These are phyloP conservation scores for Megalopta genalis DNA, from an alignment of 1,140 invertebrate genomes.

Conservation along the genomic window DNA sequence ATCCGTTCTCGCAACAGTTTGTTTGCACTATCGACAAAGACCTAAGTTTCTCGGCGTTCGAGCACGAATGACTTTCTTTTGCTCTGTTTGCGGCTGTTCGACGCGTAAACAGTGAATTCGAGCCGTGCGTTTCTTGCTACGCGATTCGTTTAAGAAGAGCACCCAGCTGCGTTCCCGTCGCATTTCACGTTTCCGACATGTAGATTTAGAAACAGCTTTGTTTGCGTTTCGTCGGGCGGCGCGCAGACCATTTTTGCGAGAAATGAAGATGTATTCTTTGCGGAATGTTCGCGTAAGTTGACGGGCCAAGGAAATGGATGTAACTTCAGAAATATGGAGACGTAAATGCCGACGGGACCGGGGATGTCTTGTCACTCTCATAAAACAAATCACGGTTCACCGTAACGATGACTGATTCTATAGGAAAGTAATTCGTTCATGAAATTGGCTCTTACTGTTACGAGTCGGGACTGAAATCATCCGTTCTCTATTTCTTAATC, in stretches of 20 bases:
- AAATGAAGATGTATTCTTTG: background rate
- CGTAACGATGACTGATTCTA: too few relatives aligned
- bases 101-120: constrained; percentile 18
- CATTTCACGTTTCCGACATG: background rate
- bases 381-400: too few relatives aligned
- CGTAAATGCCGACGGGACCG: too few relatives aligned
- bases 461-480: too few relatives aligned
- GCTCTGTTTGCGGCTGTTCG: constrained; percentile 14
- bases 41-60: background rate
- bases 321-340: background rate
- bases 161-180: background rate
- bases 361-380: too few relatives aligned
- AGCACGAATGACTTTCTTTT: background rate
- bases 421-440: too few relatives aligned
- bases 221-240: background rate
- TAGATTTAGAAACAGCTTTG: background rate
- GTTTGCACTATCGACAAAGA: constrained; percentile 7
- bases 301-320: background rate
- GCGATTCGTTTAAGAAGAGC: background rate
- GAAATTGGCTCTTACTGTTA: too few relatives aligned
- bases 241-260: background rate
- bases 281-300: background rate
- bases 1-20: constrained; percentile 4
- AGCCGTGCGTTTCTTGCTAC: constrained; percentile 16
- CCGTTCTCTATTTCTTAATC: too few relatives aligned